These are phyloP conservation scores for Vidua macroura DNA, from an alignment of 2,113 vertebrate genomes.

Conservation along the genomic window DNA sequence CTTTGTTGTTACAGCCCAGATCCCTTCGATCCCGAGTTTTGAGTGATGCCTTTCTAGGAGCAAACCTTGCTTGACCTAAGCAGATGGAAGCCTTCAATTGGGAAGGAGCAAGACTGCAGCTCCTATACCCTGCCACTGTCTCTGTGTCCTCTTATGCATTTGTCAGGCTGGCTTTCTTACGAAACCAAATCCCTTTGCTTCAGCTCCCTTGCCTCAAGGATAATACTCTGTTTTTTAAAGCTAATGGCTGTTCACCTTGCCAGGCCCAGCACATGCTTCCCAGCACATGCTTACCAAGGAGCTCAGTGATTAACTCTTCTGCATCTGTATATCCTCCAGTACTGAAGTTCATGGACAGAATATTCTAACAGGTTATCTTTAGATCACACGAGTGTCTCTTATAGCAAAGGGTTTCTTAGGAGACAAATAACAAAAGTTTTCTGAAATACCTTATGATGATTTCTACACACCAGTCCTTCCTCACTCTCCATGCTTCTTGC, in stretches of 20 bases:
- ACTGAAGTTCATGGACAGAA: neutral
- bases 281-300: neutral
- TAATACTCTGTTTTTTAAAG: neutral
- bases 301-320: neutral
- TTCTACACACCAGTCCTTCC: neutral
- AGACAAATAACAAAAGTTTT: neutral
- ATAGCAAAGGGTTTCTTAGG: neutral
- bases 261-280: neutral
- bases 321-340: neutral
- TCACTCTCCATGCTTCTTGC: neutral
- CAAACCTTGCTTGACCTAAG: neutral
- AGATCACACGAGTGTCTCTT: neutral
- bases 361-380: neutral
- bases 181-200: neutral
- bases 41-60: neutral
- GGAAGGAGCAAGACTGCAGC: neutral
- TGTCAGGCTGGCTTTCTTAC: neutral
- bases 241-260: neutral
- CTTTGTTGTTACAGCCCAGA: neutral
- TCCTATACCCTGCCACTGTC: neutral
- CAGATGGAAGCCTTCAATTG: neutral
- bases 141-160: neutral
- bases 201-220: neutral
- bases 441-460: neutral
- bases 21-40: neutral